Evolutionary conservation across 2,113 vertebrate genomes (phyloP), one percentile per base, ranked within the genome.

Genomic region (Festucalex cinctus): DNA sequence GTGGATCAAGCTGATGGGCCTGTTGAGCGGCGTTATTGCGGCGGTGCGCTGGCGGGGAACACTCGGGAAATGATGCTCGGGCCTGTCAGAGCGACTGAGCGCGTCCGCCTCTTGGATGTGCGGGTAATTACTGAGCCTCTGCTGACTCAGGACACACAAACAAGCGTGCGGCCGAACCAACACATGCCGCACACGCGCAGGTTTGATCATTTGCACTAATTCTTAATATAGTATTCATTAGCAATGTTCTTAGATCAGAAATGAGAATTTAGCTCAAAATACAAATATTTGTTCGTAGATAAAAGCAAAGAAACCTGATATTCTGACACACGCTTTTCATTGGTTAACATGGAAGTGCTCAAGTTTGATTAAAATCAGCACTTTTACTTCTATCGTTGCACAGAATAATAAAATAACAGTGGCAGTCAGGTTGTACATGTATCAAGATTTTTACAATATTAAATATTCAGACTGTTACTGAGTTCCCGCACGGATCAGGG

Each of bases 1-100:
- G 88, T 76, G 76, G 84, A 88, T 91, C 86, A 86, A 70, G 67
- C 87, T 90, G 89, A 92, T 91, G 63, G 88, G 85, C 71, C 78
- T 88, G 79, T 86, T 85, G 88, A 90, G 84, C 54, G 71, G 77
- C 39, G 86, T 92, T 93, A 93, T 92, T 91, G 88, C 89, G 82
- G 83, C 84, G 75, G 75, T 81, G 72, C 49, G 43, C 78, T 86
- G 79, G 80, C 78, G n/a, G 69, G 82, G 80, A 89, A 80, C 81
- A 70, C 84, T 75, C 75, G 69, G 80, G 78, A 85, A 83, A 88
- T 82, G 82, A 84, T 75, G 77, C 83, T 78, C 59, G 66, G 26
- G 64, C 64, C 79, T 76, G 81, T 87, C 87, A 84, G 80, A 36
- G 36, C 68, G 20, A 63, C 79, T 65, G 59, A 80, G 77, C 74